These are phyloP conservation scores for Thalassoma bifasciatum DNA, from an alignment of 2,113 vertebrate genomes.

Conservation along the genomic window DNA sequence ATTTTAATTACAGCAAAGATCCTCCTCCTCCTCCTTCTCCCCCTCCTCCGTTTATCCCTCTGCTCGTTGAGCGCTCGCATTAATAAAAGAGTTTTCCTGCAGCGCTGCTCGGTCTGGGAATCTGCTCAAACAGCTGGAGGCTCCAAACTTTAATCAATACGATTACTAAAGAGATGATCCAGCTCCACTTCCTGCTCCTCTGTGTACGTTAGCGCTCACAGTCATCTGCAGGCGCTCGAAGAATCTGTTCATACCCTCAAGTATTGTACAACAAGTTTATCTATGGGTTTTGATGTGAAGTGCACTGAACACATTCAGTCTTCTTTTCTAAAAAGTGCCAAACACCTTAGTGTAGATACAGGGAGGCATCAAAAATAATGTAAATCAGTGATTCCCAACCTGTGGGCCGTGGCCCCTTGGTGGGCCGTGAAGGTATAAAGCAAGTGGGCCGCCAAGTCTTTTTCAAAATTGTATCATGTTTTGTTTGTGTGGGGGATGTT, in stretches of 20 bases:
- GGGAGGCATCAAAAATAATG: no score
- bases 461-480: no score
- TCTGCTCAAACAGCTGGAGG: conserved; percentile 1
- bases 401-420: no score
- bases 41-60: neutral
- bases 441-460: no score
- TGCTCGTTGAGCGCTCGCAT: neutral
- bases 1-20: no score
- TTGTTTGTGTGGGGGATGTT: no score
- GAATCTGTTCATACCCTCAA: neutral
- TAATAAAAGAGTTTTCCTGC: neutral
- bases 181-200: neutral
- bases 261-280: no score
- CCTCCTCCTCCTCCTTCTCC: neutral
- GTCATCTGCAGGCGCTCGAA: neutral
- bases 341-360: no score
- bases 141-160: neutral
- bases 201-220: neutral
- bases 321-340: neutral
- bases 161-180: neutral
- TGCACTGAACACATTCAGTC: neutral
- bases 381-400: no score
- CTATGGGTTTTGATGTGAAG: neutral
- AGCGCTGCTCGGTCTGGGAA: neutral
- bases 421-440: no score